Evolutionary conservation across 2,888 invertebrate species (phyloP).

Genomic region (Amphipoea lucens): DNA sequence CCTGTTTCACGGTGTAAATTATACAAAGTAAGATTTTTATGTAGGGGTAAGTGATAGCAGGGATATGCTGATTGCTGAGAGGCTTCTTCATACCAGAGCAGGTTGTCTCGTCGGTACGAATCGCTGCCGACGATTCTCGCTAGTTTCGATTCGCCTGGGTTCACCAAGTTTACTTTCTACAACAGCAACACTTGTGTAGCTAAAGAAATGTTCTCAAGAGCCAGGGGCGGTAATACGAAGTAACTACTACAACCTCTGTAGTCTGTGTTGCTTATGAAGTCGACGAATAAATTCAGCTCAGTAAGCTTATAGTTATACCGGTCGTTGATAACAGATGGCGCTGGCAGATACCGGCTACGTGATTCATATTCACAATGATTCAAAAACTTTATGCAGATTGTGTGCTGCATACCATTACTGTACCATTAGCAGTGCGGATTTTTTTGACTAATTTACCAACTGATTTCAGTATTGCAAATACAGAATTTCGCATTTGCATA

Average conservation of each 20-base stretch:
- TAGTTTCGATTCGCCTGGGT: neutral
- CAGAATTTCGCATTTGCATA: neutral
- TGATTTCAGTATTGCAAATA: neutral
- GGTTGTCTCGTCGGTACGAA: neutral
- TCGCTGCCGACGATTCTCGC: no score
- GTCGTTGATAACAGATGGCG: slow-evolving; percentile 43
- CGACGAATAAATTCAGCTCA: neutral
- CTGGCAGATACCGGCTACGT: neutral
- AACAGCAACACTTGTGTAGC: neutral
- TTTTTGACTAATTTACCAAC: neutral
- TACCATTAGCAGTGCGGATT: slow-evolving; percentile 4
- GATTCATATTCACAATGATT: slow-evolving; percentile 5
- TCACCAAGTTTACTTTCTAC: neutral
- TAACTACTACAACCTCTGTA: neutral
- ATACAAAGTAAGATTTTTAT: neutral
- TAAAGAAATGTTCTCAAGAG: neutral
- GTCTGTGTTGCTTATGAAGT: neutral
- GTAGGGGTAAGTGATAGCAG: neutral
- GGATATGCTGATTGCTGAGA: neutral
- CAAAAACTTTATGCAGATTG: slow-evolving; percentile 17
- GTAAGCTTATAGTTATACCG: neutral
- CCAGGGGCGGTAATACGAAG: neutral
- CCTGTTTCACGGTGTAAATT: no score
- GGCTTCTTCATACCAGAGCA: neutral
- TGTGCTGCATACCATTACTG: slow-evolving; percentile 4